Percentiles rank a stretch among this genome's conserved stretches.
phyloP scores from a whole-genome alignment of 1,140 invertebrate species.

The Mamestra configurata region DNA sequence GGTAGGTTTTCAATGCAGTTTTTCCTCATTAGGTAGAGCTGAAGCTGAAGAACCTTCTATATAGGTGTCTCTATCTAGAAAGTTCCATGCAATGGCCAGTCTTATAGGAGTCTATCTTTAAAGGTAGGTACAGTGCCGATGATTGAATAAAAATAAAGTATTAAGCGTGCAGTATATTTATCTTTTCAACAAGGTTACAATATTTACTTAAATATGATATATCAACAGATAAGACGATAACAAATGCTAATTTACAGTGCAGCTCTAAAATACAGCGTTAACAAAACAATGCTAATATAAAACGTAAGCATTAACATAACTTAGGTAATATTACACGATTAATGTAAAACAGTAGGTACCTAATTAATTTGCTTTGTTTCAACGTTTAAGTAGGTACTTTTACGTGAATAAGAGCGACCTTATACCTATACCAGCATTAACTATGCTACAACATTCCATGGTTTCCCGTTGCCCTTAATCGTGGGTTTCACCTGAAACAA shows the following conservation, averaged over 20 bases:
- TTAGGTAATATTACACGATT: neutral
- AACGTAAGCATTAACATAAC: neutral
- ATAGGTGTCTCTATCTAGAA: too few relatives aligned
- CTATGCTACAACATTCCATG: slow-evolving; percentile 72
- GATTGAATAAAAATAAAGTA: neutral
- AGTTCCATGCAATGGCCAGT: too few relatives aligned
- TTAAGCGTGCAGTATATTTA: neutral
- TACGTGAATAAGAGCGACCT: too few relatives aligned
- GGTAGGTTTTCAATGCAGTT: too few relatives aligned
- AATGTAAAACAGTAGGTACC: too few relatives aligned
- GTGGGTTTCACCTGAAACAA: slow-evolving; percentile 74
- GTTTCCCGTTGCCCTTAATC: slow-evolving; percentile 63
- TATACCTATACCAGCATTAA: neutral
- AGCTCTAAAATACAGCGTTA: neutral
- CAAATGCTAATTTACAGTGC: neutral
- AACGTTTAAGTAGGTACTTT: neutral
- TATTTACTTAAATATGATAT: neutral
- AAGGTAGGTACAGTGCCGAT: too few relatives aligned
- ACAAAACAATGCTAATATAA: neutral
- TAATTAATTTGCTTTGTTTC: neutral
- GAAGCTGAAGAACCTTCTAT: too few relatives aligned
- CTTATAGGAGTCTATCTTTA: too few relatives aligned
- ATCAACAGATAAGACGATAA: slow-evolving; percentile 21
- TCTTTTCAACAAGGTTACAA: neutral
- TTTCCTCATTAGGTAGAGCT: too few relatives aligned